Conservation (phyloP, 1,140 invertebrate genomes). For the Pseudomyrmex concolor region DNA sequence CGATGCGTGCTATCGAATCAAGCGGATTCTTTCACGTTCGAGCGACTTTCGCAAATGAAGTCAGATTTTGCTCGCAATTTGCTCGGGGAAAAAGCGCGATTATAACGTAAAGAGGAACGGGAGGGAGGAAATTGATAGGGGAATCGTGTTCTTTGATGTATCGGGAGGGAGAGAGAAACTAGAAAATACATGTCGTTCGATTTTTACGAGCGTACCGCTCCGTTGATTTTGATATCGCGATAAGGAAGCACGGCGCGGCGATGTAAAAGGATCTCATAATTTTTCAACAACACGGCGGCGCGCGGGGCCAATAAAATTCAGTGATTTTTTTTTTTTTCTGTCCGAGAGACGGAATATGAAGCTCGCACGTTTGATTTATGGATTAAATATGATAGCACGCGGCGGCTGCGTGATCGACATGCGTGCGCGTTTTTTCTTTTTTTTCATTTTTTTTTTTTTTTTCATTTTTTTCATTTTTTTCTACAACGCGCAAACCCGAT, state of each 20-base stretch:
- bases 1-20: conserved; percentile 68
- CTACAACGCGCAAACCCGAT: conserved; percentile 37
- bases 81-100: conserved; percentile 1
- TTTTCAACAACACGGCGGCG: conserved; percentile 1
- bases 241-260: background rate
- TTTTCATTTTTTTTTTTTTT: too few relatives aligned
- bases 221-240: background rate
- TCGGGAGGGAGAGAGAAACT: background rate
- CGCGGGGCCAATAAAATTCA: conserved; percentile 8
- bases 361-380: conserved; percentile 47
- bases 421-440: conserved; percentile 5
- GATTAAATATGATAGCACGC: conserved; percentile 51
- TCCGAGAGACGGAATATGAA: conserved; percentile 18
- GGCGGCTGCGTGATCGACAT: conserved; percentile 1
- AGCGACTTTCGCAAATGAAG: conserved; percentile 47
- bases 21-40: conserved; percentile 68
- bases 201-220: background rate
- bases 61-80: conserved; percentile 42
- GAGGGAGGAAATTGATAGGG: background rate
- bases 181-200: background rate
- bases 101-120: conserved; percentile 7
- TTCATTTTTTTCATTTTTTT: conserved; percentile 29
- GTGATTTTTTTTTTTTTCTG: conserved; percentile 7
- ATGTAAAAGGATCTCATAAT: background rate
- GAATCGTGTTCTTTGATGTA: conserved; percentile 4